Evolutionary conservation across 64 coral and sea anemone species (phyloP), one percentile per base, ranked within the genome.

Genomic region (Montipora capricornis): DNA sequence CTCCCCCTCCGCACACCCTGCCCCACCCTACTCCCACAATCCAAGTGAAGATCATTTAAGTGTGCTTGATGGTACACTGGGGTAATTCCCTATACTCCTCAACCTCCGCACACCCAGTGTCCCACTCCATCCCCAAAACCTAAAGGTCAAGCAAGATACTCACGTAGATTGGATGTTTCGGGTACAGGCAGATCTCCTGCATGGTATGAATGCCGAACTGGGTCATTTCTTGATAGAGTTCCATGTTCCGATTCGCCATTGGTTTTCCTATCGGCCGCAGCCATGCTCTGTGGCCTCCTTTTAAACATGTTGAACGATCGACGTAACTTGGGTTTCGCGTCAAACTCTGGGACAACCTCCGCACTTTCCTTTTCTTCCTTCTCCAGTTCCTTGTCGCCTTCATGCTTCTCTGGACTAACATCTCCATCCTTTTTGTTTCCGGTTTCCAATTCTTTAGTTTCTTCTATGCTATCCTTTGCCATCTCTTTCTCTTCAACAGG

Each of bases 131-230:
- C 16, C 20, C 6, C 19, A 17, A 49, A 57, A 74, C 1, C 49
- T 8, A 80, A 0, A 80, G 7, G 20, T 11, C 6, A 53, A 7
- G 4, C 4, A 6, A 71, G 16, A 49, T 87, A 91, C 95, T 94
- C 62, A 97, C 95, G 77, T 57, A 92, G 75, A 66, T 89, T 89
- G 58, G 86, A 84, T 12, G 68, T 71, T 1, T 89, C 82, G 5
- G 74, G 74, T 3, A 58, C 57, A 1, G 91, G 84, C 12, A 94
- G 52, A 47, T 97, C 95, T 67, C 95, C 95, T 14, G 89, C 95
- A 75, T 94, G 93, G 47, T 92, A 97, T 17, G 95, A 97, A 77
- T 95, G 89, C 69, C 92, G 91, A 8, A 87, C 89, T 55, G 82
- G 87, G 8, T 88, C 79, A 73, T 95, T 66, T 61, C 91, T 92